Conservation (phyloP, 2,797 vertebrate species). For the Tragopan temminckii region DNA sequence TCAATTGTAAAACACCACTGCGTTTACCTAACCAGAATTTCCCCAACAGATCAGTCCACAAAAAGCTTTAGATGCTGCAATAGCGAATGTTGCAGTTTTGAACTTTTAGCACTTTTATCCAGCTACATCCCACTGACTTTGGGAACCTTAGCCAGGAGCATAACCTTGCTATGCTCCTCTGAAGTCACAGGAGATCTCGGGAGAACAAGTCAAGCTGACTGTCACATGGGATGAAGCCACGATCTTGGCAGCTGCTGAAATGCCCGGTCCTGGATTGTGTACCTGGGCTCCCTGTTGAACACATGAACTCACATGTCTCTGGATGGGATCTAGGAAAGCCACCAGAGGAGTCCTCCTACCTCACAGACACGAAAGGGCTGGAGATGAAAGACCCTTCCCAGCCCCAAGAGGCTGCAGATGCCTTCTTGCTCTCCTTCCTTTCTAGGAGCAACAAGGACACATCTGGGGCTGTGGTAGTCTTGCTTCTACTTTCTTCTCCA, state of each 20-base stretch:
- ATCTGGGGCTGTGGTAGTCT: not conserved
- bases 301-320: fast-evolving
- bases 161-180: not conserved
- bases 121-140: not conserved
- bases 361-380: not conserved
- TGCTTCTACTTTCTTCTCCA: not conserved
- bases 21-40: slow-evolving; percentile 52
- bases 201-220: not conserved
- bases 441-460: not conserved
- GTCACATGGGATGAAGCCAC: not conserved
- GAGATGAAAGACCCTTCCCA: not conserved
- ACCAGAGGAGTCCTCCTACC: not conserved
- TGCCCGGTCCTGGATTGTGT: not conserved
- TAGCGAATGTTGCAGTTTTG: not conserved
- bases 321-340: not conserved
- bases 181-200: not conserved
- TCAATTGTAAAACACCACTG: slow-evolving; percentile 42
- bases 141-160: not conserved
- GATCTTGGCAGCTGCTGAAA: not conserved
- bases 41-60: slow-evolving; percentile 15
- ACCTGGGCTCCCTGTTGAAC: not conserved
- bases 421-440: not conserved
- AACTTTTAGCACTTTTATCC: not conserved
- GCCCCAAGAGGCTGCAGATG: not conserved
- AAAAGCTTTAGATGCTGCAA: slow-evolving; percentile 43